phyloP scores from a whole-genome alignment of 2,113 vertebrate species.

The Tyrannus savana region DNA sequence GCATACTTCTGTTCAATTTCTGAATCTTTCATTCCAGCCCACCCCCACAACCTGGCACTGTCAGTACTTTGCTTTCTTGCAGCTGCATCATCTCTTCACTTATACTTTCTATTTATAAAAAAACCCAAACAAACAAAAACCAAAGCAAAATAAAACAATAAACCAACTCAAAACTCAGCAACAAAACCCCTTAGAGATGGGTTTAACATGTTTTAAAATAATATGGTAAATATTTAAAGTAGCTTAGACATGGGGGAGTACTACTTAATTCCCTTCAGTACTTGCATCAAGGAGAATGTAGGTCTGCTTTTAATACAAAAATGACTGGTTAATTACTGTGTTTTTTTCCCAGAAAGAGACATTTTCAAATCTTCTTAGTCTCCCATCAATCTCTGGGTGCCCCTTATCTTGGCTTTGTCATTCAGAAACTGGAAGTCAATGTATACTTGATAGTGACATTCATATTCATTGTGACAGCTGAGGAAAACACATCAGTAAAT shows the following conservation, averaged over 20 bases:
- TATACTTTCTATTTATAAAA: background rate
- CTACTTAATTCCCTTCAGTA: background rate
- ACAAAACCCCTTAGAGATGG: background rate
- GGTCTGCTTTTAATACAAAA: background rate
- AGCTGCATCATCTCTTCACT: background rate
- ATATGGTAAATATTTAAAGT: background rate
- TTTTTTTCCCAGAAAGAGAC: background rate
- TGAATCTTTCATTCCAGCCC: background rate
- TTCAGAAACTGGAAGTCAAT: background rate
- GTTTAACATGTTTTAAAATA: background rate
- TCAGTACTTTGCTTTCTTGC: background rate
- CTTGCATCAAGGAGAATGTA: background rate
- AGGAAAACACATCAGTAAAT: background rate
- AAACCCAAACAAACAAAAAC: too few species aligned
- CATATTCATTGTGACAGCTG: background rate
- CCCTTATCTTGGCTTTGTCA: background rate
- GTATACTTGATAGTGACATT: background rate
- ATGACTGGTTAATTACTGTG: background rate
- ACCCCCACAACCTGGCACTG: background rate
- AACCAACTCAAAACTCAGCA: background rate
- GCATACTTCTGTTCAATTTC: background rate
- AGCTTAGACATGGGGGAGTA: background rate
- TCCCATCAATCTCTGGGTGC: background rate
- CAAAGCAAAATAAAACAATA: background rate
- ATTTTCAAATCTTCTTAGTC: background rate